phyloP scores from a whole-genome alignment of 1,140 invertebrate genomes.

The Drosophila bocqueti region DNA sequence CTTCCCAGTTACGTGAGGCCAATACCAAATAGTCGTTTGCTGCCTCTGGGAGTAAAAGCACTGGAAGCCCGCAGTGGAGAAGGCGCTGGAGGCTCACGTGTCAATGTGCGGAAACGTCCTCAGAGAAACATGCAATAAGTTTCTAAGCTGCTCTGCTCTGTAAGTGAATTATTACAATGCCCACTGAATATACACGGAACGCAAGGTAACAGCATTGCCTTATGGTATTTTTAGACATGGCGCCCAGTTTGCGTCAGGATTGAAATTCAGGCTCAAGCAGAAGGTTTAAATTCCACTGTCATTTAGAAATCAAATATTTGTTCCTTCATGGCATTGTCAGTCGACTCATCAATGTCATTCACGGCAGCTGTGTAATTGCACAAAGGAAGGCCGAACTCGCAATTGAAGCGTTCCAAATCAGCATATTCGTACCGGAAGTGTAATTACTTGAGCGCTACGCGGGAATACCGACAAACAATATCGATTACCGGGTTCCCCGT shows the following conservation, averaged over 20 bases:
- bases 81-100: neutral
- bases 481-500: neutral
- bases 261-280: neutral
- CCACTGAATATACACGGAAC: neutral
- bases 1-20: slow-evolving; percentile 51
- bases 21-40: slow-evolving; percentile 33
- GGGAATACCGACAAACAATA: neutral
- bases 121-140: slow-evolving; percentile 2
- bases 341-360: neutral
- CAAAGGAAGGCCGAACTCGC: neutral
- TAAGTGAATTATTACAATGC: slow-evolving; percentile 3
- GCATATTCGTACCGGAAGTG: neutral
- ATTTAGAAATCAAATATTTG: neutral
- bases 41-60: neutral
- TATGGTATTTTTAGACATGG: neutral
- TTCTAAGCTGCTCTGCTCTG: neutral
- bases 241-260: neutral
- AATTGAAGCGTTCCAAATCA: neutral
- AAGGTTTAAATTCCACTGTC: neutral
- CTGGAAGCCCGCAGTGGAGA: no score
- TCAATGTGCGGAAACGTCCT: slow-evolving; percentile 3
- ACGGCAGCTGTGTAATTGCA: neutral
- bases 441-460: neutral
- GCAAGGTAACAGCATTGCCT: neutral
- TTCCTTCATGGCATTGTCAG: neutral